Percentiles rank a stretch among this genome's conserved stretches.
These are phyloP conservation scores for Nematopogon swammerdamellus DNA, from an alignment of 2,888 invertebrate species.

Conservation along the genomic window DNA sequence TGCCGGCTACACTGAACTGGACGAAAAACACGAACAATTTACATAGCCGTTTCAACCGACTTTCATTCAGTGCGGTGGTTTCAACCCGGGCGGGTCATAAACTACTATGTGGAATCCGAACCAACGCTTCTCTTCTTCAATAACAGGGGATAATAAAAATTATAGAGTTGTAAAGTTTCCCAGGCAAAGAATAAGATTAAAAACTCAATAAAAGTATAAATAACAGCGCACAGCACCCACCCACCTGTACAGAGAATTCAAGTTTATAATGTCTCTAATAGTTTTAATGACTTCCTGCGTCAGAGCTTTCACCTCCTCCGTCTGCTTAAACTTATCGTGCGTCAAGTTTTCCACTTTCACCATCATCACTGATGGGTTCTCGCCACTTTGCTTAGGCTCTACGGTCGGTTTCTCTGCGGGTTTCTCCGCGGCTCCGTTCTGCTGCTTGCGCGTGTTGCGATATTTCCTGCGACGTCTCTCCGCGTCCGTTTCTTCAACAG, in stretches of 20 bases:
- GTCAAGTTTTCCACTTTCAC: slow-evolving; percentile 91
- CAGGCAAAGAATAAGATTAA: too few relatives aligned
- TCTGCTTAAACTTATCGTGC: slow-evolving; percentile 85
- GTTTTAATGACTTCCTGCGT: slow-evolving; percentile 97
- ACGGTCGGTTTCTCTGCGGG: neutral
- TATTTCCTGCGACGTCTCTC: slow-evolving; percentile 53
- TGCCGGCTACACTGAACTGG: too few relatives aligned
- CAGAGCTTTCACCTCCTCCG: slow-evolving; percentile 93
- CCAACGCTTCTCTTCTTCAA: too few relatives aligned
- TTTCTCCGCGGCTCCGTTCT: slow-evolving; percentile 6
- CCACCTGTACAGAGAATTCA: slow-evolving; percentile 89
- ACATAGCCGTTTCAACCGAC: too few relatives aligned
- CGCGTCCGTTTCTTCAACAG: slow-evolving; percentile 70
- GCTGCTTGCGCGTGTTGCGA: slow-evolving; percentile 30
- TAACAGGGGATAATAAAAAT: too few relatives aligned
- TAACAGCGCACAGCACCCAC: too few relatives aligned
- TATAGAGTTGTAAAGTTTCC: too few relatives aligned
- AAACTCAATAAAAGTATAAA: too few relatives aligned
- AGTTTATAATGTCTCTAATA: slow-evolving; percentile 93
- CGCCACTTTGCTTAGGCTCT: slow-evolving; percentile 1
- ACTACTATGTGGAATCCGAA: too few relatives aligned
- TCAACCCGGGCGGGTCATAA: too few relatives aligned
- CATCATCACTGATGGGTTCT: slow-evolving; percentile 67
- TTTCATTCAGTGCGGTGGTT: too few relatives aligned
- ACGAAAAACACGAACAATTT: too few relatives aligned